These are phyloP conservation scores for Scomber colias DNA, from an alignment of 2,113 vertebrate species.

Conservation along the genomic window DNA sequence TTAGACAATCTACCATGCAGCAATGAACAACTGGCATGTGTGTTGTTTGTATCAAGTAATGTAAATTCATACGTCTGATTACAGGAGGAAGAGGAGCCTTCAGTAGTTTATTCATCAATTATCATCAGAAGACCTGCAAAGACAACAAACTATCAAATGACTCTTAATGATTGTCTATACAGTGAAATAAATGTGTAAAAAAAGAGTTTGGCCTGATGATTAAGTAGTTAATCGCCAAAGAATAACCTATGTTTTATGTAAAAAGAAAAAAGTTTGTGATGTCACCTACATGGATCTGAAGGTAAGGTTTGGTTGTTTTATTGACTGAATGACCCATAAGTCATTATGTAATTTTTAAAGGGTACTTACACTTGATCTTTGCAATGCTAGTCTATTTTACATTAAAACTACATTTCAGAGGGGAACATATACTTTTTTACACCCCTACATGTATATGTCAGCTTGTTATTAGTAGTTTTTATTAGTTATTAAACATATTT, in stretches of 20 bases:
- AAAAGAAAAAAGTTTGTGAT: background rate
- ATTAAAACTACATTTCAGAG: too few relatives aligned
- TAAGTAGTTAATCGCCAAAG: background rate
- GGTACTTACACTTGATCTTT: background rate
- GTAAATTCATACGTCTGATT: background rate
- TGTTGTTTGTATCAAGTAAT: background rate
- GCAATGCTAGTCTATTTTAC: background rate
- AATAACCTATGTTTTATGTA: background rate
- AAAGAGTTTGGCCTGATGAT: background rate
- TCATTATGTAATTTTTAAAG: background rate
- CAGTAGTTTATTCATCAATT: constrained; percentile 63
- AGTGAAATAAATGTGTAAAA: constrained; percentile 58
- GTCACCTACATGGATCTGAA: background rate
- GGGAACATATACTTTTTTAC: too few relatives aligned
- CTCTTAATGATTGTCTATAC: constrained; percentile 58
- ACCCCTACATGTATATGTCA: too few relatives aligned
- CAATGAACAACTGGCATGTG: background rate
- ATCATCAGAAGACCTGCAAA: constrained; percentile 28
- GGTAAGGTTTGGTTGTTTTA: background rate
- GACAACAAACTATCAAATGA: background rate
- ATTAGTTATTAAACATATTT: too few relatives aligned
- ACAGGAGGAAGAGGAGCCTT: constrained; percentile 23
- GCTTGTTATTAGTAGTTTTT: too few relatives aligned
- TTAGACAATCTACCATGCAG: background rate
- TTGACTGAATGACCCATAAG: constrained; percentile 1